Evolutionary conservation across 1,140 invertebrate genomes (phyloP).

Genomic region (Geopemphigus sp.): DNA sequence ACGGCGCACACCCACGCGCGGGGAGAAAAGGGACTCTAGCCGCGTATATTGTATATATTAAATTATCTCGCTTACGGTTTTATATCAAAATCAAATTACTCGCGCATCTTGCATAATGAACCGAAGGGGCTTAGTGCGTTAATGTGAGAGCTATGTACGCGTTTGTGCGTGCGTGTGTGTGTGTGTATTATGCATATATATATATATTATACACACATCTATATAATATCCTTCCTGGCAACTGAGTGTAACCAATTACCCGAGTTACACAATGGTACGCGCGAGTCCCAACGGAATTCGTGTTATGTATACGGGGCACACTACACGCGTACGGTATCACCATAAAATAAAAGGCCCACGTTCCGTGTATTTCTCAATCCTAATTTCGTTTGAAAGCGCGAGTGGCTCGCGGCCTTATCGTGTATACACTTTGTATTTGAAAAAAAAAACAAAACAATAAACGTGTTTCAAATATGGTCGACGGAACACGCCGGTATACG

Average conservation of each 20-base stretch:
- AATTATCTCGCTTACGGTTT: slow-evolving; percentile 42
- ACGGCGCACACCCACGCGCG: background rate
- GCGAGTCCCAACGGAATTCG: slow-evolving; percentile 22
- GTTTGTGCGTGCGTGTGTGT: background rate
- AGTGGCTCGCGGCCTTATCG: too few species aligned
- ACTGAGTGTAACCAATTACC: slow-evolving; percentile 39
- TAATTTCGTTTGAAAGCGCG: slow-evolving; percentile 20
- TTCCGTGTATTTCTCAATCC: background rate
- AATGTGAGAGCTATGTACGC: slow-evolving; percentile 2
- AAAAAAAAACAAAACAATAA: too few species aligned
- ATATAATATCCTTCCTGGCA: slow-evolving; percentile 9
- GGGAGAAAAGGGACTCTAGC: slow-evolving; percentile 13
- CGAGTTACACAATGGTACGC: slow-evolving; percentile 7
- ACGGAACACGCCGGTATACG: too few species aligned
- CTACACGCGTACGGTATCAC: background rate
- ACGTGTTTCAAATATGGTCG: too few species aligned
- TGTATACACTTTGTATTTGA: too few species aligned
- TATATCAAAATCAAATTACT: slow-evolving; percentile 42
- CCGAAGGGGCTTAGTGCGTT: slow-evolving; percentile 39
- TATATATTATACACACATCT: too few species aligned
- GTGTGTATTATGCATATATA: background rate
- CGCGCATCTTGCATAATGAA: slow-evolving; percentile 40
- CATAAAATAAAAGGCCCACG: slow-evolving; percentile 23
- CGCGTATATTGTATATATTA: background rate
- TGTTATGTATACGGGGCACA: background rate